Percentiles rank a stretch among this genome's conserved stretches.
phyloP scores from a whole-genome alignment of 1,140 invertebrate species.

The Lasioglossum baleicum region DNA sequence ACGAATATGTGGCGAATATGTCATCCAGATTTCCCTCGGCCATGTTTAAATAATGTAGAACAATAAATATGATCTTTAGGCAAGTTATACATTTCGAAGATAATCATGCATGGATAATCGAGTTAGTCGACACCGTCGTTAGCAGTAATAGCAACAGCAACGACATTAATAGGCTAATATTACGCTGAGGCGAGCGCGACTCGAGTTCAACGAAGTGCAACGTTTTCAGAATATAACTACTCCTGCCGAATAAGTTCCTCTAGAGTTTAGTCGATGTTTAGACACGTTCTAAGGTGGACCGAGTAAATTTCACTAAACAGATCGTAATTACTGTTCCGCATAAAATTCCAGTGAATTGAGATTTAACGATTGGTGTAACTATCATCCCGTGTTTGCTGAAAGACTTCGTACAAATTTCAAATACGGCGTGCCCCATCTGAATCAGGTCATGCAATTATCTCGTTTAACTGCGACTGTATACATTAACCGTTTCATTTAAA shows the following conservation, averaged over 20 bases:
- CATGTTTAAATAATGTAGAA: neutral
- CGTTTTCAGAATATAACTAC: conserved; percentile 36
- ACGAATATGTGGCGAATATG: neutral
- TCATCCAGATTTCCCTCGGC: neutral
- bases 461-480: no score
- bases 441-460: no score
- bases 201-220: conserved; percentile 25
- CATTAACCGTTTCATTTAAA: no score
- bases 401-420: no score
- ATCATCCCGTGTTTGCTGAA: no score
- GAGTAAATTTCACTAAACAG: conserved; percentile 9
- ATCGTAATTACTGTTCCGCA: neutral
- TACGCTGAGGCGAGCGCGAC: conserved; percentile 8
- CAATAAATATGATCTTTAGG: conserved; percentile 26
- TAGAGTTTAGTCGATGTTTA: conserved; percentile 19
- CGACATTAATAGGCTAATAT: conserved; percentile 50
- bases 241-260: conserved; percentile 22
- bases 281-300: neutral
- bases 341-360: neutral
- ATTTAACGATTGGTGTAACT: no score
- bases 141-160: conserved; percentile 32
- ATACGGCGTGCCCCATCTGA: no score
- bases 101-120: conserved; percentile 46
- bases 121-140: conserved; percentile 35
- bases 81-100: conserved; percentile 13